Evolutionary conservation across 2,888 invertebrate species (phyloP), one percentile per base, ranked within the genome.

Genomic region (Megaustenia siamemsis): DNA sequence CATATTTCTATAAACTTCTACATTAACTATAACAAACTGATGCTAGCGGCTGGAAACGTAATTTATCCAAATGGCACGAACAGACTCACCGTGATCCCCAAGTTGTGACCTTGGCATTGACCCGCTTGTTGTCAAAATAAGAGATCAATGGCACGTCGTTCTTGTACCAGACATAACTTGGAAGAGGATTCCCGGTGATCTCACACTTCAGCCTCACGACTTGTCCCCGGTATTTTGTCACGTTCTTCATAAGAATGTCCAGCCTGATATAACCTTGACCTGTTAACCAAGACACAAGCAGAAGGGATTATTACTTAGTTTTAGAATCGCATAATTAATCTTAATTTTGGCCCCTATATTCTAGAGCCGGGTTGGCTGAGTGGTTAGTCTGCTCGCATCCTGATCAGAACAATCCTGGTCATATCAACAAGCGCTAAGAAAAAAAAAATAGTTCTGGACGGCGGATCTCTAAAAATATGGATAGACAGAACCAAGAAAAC

Each of bases 201-300:
- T 96, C 96, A 93, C 96, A 96, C 73, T 95, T 93, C 88, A 96
- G 94, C 88, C 95, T 95, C 35, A 95, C 95, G 53, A 94, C 94
- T 84, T 95, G 95, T 8, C 96, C 96, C 8, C 95, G 88, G 84
- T 90, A 91, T 63, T 90, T 89, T 38, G 90, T 91, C 60, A 90
- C 86, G 81, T 92, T 91, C 60, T 87, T 88, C 91, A 92, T 91
- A n/a, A 82, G 82, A 45, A 88, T 86, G 86, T 92, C 91, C 80
- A 92, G 85, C 66, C 87, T 86, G 32, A 92, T 88, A 81, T 87
- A 88, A 28, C 90, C 90, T 63, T 89, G 82, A 69, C 86, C 92
- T 91, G 90, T 12, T 28, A 15, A 73, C 49, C 4, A 45, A 43
- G 10, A 35, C 38, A 68, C 12, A 38, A 38, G 40, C 1, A 12